A percentile compares a stretch with the other conserved stretches of the same genome.
Conservation (phyloP, 2,888 invertebrate genomes). For the Reticulitermes lucifugus region DNA sequence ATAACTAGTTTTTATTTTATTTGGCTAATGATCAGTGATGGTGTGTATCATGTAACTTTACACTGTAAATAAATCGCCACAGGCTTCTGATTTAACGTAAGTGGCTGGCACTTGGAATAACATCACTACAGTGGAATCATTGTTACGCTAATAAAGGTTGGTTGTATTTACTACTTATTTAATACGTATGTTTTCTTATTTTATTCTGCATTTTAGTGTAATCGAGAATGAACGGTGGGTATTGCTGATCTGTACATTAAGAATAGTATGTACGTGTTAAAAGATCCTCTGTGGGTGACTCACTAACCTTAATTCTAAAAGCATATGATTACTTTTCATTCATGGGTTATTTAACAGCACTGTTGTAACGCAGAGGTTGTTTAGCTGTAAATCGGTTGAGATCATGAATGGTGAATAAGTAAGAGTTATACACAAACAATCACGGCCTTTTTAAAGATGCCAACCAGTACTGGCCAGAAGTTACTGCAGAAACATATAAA, state of each 20-base stretch:
- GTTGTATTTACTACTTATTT: slow-evolving; percentile 9
- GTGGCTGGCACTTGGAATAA: slow-evolving; percentile 12
- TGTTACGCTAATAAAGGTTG: slow-evolving; percentile 12
- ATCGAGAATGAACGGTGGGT: neutral
- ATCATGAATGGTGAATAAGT: too few relatives aligned
- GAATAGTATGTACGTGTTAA: too few relatives aligned
- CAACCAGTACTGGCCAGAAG: too few relatives aligned
- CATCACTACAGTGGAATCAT: neutral
- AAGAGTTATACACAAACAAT: too few relatives aligned
- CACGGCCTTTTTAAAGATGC: too few relatives aligned
- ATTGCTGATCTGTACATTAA: neutral
- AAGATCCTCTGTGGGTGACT: too few relatives aligned
- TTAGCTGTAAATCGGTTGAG: too few relatives aligned
- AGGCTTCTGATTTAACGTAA: neutral
- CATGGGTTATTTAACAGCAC: too few relatives aligned
- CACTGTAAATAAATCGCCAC: slow-evolving; percentile 26
- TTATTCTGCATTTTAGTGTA: neutral
- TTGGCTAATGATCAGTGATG: slow-evolving; percentile 37
- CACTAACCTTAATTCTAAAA: too few relatives aligned
- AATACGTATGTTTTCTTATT: neutral
- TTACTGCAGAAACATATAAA: too few relatives aligned
- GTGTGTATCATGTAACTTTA: slow-evolving; percentile 14
- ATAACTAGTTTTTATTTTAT: slow-evolving; percentile 38
- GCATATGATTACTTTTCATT: too few relatives aligned
- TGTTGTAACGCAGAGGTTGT: too few relatives aligned